Evolutionary conservation across 2,888 invertebrate species (phyloP), one percentile per base, ranked within the genome.

Genomic region (Leptogaster cylindrica): DNA sequence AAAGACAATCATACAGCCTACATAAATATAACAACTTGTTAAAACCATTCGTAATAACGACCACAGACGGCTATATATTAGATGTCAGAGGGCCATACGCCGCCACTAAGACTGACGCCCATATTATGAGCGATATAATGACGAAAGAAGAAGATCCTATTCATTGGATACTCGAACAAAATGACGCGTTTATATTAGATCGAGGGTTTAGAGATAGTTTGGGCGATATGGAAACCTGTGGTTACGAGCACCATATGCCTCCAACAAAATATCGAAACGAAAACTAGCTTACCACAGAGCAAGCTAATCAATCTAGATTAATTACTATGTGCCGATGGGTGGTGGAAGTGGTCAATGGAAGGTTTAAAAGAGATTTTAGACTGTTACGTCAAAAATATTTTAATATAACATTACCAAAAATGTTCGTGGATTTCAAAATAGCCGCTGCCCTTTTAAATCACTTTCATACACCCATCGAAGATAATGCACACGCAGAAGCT

Each of bases 71-170:
- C 16, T 16, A 46, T 2, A 46, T 46, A 46, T 18, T 46, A 7
- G 44, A 46, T 8, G 44, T 46, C 14, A 46, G 20, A 46, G 44
- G 44, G 5, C 7, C 44, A 7, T 46, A 46, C 3, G 44, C 44
- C 20, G 44, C 44, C 7, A 46, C 1, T 3, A 46, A 46, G 44
- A 46, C 44, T 1, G 44, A 46, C 20, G 44, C 44, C 3, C 14
- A 46, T 3, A 46, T 46, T 7, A 46, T 46, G 44, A 46, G 44
- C 20, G 44, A 46, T 46, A 8, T 39, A 39, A 39, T 39, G 39
- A 39, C n/a, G 5, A 8, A 39, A 14, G 39, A 10, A 5, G 39
- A 39, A 39, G 14, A 39, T 39, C 39, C 39, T 4, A 39, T 39
- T 10, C 39, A 39, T 8, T 39, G 2, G 5, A 4, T 46, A 10